Base-by-base conservation (phyloP, 2,888 invertebrate genomes). In the Peribatodes rhomboidaria region DNA sequence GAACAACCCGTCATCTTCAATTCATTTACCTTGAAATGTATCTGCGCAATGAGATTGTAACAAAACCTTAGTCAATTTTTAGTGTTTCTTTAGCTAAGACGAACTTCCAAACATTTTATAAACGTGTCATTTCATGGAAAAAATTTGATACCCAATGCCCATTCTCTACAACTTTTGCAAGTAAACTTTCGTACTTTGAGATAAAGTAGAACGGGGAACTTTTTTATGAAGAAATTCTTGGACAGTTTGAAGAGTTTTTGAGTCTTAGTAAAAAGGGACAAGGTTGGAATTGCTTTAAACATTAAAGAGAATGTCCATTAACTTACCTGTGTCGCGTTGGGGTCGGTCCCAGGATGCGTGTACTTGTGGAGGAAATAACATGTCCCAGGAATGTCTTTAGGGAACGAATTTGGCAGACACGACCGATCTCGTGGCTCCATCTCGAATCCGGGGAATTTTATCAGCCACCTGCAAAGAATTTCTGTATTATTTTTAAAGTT, bases 311-410 rank as follows among this genome's bases (percentile, higher is more conserved):
- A 49, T 39, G 60, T 52, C 55, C 33, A 56, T 57, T 65, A 50
- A 62, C 83, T 86, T 73, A 92, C 92, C 89, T 96, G 93, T 1
- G 96, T 88, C 39, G 94, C 92, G 4, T 89, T 91, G 8, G 89
- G 87, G 56, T 95, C 94, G 37, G 97, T 90, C 7, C 94, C 94
- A 0, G 96, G 95, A 86, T 98, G 96, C 67, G 94, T 94, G 92
- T 97, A 98, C 74, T 95, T 95, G 79, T 96, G 95, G 58, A 98
- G 94, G 87, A 98, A 98, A 90, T 98, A 95, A 84, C 98, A 98
- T 37, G 97, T 97, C 72, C 97, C 97, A 47, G 95, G 94, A 61
- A 96, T 95, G 79, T 96, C 95, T 76, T 95, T 94, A 47, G 97
- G 97, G 90, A 98, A 98, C 78, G 97, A 98, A 86, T 96, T 96